Percentiles rank a stretch among this genome's conserved stretches.
phyloP scores from a whole-genome alignment of 2,113 vertebrate species.

The Anhinga anhinga region DNA sequence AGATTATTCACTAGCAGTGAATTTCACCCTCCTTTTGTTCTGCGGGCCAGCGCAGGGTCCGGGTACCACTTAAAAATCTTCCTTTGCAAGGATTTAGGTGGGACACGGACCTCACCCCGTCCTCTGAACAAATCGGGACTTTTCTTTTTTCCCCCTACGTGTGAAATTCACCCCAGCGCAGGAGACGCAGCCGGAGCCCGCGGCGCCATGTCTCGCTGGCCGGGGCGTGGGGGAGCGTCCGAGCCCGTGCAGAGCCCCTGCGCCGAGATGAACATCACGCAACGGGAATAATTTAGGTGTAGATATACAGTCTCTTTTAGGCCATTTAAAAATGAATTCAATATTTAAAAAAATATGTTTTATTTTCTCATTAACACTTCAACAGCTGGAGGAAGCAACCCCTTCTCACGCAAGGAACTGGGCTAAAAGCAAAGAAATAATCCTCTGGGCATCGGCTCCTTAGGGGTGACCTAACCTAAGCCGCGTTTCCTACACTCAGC shows the following conservation, averaged over 20 bases:
- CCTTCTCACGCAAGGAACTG: background rate
- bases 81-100: background rate
- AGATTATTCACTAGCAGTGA: background rate
- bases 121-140: background rate
- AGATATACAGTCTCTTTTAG: slow-evolving; percentile 23
- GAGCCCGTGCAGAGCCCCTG: background rate
- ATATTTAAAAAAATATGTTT: slow-evolving; percentile 43
- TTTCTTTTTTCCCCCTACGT: background rate
- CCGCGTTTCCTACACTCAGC: background rate
- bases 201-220: background rate
- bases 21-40: background rate
- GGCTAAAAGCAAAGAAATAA: background rate
- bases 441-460: background rate
- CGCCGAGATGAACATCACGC: accelerated
- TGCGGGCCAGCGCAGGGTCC: background rate
- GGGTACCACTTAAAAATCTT: background rate
- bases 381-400: slow-evolving; percentile 12
- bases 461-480: background rate
- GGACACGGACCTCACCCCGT: background rate
- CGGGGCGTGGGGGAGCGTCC: background rate
- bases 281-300: background rate
- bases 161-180: background rate
- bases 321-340: slow-evolving; percentile 38
- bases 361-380: background rate
- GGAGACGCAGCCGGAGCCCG: background rate